Base-by-base conservation (phyloP, 2,888 invertebrate species). In the Cistogaster globosa region DNA sequence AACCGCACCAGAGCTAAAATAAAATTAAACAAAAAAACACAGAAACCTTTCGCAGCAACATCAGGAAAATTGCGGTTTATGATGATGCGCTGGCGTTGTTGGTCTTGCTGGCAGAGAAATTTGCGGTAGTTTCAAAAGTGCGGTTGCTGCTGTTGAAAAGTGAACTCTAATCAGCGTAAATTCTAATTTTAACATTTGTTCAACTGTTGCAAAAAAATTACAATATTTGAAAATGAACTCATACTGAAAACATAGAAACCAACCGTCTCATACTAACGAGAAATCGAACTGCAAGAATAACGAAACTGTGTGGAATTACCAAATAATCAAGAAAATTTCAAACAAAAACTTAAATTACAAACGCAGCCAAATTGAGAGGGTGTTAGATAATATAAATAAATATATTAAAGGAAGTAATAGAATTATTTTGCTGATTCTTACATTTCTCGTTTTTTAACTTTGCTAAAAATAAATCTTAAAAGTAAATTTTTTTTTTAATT, bases 131-230 rank as follows among this genome's bases (percentile, higher is more conserved):
- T 53, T 68, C 22, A 32, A 32, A 55, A 55, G 32, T 71, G 78
- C 51, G 69, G 82, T 82, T 68, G 38, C 62, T 80, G 60, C 48
- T 78, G 75, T 62, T 81, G 48, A 83, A 84, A 84, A 86, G 76
- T 71, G 60, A 85, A 87, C 80, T 87, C 86, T 86, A 88, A 88
- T 88, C 88, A 87, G 87, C 86, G 81, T 87, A 87, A 85, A 88
- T 87, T 87, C 78, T 84, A 87, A 87, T 88, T 88, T 87, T 72
- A 86, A 81, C 51, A 86, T 81, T 79, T 68, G 63, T 77, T 86
- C 74, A 83, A 71, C 75, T 87, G 78, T 78, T 83, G 69, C 67
- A 53, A 63, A 78, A 84, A 63, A 63, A 53, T 45, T 38, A 32
- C 58, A 68, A 60, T n/a, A 26, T 18, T 48, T 71, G 12, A 26